Percentiles rank a stretch among this genome's conserved stretches.
These are phyloP conservation scores for Amiota mariae DNA, from an alignment of 2,888 invertebrate genomes.

Conservation along the genomic window DNA sequence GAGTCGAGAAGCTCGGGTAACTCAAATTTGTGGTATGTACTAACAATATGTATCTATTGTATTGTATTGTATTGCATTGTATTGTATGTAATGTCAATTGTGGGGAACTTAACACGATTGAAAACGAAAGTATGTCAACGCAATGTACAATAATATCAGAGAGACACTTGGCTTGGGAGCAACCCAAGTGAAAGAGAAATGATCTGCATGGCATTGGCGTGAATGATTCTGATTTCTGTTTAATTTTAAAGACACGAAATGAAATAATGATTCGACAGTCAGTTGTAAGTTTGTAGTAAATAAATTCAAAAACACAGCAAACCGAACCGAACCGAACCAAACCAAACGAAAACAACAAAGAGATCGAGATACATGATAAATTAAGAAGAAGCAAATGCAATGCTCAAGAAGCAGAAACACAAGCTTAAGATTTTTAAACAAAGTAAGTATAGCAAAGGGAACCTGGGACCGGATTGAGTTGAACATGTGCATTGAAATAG, in stretches of 20 bases:
- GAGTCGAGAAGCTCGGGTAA: slow-evolving; percentile 44
- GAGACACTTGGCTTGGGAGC: slow-evolving; percentile 27
- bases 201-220: slow-evolving; percentile 31
- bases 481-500: neutral
- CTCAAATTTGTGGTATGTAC: neutral
- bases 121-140: slow-evolving; percentile 64
- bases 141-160: neutral
- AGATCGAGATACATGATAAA: slow-evolving; percentile 1
- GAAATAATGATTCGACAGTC: no score
- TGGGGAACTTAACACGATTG: slow-evolving; percentile 21
- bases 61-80: no score
- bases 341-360: slow-evolving; percentile 13
- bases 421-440: slow-evolving; percentile 3
- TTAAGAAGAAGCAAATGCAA: slow-evolving; percentile 23
- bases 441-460: neutral
- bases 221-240: slow-evolving; percentile 43
- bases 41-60: slow-evolving; percentile 26
- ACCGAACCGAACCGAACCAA: neutral
- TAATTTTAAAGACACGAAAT: no score
- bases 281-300: slow-evolving; percentile 3
- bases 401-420: slow-evolving; percentile 11
- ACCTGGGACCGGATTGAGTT: neutral
- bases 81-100: no score
- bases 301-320: neutral
- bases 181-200: slow-evolving; percentile 30